These are phyloP conservation scores for Magallana nippona DNA, from an alignment of 2,888 invertebrate species.

Conservation along the genomic window DNA sequence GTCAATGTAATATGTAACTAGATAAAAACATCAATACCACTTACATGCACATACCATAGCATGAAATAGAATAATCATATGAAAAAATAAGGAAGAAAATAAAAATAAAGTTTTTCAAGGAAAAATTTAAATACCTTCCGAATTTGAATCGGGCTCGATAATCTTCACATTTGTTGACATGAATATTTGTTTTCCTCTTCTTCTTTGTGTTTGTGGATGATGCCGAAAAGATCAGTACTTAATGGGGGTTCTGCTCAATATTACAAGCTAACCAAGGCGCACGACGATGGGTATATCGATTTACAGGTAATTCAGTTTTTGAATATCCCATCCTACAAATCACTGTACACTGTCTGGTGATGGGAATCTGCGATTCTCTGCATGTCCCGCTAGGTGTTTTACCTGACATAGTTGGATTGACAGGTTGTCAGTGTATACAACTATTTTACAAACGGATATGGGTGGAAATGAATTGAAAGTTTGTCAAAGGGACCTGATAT, in stretches of 20 bases:
- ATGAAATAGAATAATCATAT: too few species aligned
- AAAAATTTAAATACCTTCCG: background rate
- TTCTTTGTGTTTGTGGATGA: constrained; percentile 22
- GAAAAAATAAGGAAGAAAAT: too few species aligned
- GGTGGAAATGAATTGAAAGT: background rate
- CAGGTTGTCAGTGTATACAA: background rate
- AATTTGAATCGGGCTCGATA: background rate
- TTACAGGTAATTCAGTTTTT: constrained; percentile 55
- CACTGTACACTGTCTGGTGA: background rate
- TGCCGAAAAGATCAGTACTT: constrained; percentile 41
- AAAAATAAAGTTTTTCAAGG: too few species aligned
- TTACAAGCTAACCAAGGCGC: constrained; percentile 56
- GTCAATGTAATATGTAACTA: background rate
- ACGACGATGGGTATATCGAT: constrained; percentile 63
- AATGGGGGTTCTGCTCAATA: constrained; percentile 53
- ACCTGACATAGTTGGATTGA: constrained; percentile 15
- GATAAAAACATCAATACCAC: too few species aligned
- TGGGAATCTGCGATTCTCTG: background rate
- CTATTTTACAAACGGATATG: background rate
- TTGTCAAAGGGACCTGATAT: background rate
- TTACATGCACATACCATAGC: too few species aligned
- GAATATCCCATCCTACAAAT: too few species aligned
- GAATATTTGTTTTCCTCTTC: background rate
- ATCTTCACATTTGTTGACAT: background rate
- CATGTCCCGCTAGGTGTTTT: background rate